Evolutionary conservation across 2,113 vertebrate species (phyloP).

Genomic region (Aythya baeri): DNA sequence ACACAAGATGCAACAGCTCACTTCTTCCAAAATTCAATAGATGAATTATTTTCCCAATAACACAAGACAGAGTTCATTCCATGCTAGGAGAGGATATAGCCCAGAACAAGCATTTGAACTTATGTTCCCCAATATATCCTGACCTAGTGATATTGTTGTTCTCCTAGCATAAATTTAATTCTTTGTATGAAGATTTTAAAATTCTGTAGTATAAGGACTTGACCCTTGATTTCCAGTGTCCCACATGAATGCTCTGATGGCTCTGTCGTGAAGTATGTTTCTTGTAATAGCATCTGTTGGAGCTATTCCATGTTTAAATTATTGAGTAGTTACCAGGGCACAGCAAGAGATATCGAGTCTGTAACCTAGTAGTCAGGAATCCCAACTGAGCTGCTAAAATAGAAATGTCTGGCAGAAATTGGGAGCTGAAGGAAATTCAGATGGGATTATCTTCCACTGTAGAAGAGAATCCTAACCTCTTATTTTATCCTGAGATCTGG

Average conservation of each 20-base stretch:
- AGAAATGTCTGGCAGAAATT: neutral
- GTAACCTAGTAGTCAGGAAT: conserved; percentile 5
- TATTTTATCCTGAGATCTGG: neutral
- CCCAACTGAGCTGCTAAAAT: neutral
- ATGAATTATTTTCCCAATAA: conserved; percentile 2
- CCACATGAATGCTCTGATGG: neutral
- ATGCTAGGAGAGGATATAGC: neutral
- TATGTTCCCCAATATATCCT: neutral
- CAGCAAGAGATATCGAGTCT: conserved; percentile 28
- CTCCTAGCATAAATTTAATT: neutral
- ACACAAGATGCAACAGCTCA: neutral
- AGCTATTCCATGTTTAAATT: conserved; percentile 44
- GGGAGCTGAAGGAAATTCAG: neutral
- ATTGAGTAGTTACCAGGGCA: conserved; percentile 26
- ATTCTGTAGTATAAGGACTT: neutral
- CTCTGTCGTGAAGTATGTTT: neutral
- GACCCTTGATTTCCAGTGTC: conserved; percentile 3
- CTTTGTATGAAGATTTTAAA: conserved; percentile 9
- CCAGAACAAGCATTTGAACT: neutral
- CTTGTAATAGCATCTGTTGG: conserved; percentile 23
- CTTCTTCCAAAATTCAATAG: neutral
- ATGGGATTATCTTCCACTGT: neutral
- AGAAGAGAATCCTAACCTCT: neutral
- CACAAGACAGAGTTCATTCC: neutral
- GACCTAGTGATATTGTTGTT: neutral